These are phyloP conservation scores for Melanargia galathea DNA, from an alignment of 2,888 invertebrate species.

Conservation along the genomic window DNA sequence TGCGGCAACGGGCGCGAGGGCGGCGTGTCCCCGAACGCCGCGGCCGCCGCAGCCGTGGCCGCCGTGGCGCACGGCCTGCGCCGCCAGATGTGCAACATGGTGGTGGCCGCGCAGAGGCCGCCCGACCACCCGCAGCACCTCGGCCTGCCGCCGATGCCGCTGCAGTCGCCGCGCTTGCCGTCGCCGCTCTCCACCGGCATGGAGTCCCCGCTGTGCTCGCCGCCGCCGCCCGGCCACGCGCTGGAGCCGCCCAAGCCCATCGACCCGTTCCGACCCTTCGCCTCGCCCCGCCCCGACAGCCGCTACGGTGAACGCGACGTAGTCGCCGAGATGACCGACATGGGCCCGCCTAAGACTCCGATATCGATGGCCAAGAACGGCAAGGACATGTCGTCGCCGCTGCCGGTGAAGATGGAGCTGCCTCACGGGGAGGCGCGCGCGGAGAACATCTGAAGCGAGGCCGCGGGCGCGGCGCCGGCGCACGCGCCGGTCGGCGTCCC, in stretches of 20 bases:
- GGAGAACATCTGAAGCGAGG: slow-evolving; percentile 78
- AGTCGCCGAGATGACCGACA: slow-evolving; percentile 63
- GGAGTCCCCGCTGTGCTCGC: slow-evolving; percentile 84
- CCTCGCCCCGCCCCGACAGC: slow-evolving; percentile 81
- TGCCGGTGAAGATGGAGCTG: slow-evolving; percentile 88
- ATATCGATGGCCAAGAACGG: slow-evolving; percentile 61
- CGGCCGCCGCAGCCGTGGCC: slow-evolving; percentile 92
- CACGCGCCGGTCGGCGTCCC: slow-evolving; percentile 51
- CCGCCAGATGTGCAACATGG: slow-evolving; percentile 93
- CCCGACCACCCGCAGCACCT: slow-evolving; percentile 77
- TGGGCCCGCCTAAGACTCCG: slow-evolving; percentile 74
- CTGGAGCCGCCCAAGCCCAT: slow-evolving; percentile 82
- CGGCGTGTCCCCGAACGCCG: slow-evolving; percentile 83
- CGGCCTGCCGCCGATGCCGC: slow-evolving; percentile 67
- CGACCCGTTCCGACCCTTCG: slow-evolving; percentile 82
- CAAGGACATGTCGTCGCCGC: slow-evolving; percentile 75
- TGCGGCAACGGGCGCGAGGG: slow-evolving; percentile 82
- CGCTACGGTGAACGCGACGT: slow-evolving; percentile 87
- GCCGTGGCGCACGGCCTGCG: slow-evolving; percentile 92
- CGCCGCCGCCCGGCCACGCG: slow-evolving; percentile 84
- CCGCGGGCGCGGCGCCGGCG: slow-evolving; percentile 66
- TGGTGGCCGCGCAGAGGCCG: slow-evolving; percentile 81
- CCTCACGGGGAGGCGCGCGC: slow-evolving; percentile 81
- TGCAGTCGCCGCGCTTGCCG: slow-evolving; percentile 73
- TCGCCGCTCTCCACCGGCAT: slow-evolving; percentile 82